phyloP scores from a whole-genome alignment of 2,113 vertebrate genomes.

The Platichthys stellatus region DNA sequence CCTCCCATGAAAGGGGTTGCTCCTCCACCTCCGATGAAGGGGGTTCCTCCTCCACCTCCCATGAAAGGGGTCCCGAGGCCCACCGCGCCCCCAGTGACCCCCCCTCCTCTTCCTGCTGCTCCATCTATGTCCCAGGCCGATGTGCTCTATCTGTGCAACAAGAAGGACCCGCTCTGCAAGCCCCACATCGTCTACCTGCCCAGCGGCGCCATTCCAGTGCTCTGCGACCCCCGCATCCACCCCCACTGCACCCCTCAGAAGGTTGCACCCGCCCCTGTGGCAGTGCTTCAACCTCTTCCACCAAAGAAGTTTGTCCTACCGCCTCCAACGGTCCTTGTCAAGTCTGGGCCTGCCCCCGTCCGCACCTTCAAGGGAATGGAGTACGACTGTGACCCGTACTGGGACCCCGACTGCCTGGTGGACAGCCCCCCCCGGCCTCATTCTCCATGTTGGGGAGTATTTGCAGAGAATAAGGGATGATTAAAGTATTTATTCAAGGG shows the following conservation, averaged over 20 bases:
- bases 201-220: constrained; percentile 75
- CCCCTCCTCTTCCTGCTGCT: constrained; percentile 39
- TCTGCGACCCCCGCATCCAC: constrained; percentile 84
- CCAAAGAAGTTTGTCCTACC: constrained; percentile 54
- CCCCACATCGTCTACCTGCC: constrained; percentile 86
- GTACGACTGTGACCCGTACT: constrained; percentile 85
- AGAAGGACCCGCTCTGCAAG: constrained; percentile 82
- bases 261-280: constrained; percentile 41
- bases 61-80: constrained; percentile 69
- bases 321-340: constrained; percentile 39
- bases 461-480: neutral
- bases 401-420: constrained; percentile 85
- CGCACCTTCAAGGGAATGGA: constrained; percentile 79
- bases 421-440: constrained; percentile 75
- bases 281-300: constrained; percentile 43
- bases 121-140: constrained; percentile 76
- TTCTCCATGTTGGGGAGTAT: neutral
- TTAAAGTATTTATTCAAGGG: neutral
- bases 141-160: constrained; percentile 81
- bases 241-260: constrained; percentile 78
- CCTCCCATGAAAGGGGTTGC: constrained; percentile 35
- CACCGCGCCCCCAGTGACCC: constrained; percentile 17
- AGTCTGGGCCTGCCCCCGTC: constrained; percentile 58
- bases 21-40: constrained; percentile 16
- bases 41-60: constrained; percentile 46